A percentile compares a stretch with the other conserved stretches of the same genome.
Conservation (phyloP, 2,113 vertebrate genomes). For the Elephas maximus region DNA sequence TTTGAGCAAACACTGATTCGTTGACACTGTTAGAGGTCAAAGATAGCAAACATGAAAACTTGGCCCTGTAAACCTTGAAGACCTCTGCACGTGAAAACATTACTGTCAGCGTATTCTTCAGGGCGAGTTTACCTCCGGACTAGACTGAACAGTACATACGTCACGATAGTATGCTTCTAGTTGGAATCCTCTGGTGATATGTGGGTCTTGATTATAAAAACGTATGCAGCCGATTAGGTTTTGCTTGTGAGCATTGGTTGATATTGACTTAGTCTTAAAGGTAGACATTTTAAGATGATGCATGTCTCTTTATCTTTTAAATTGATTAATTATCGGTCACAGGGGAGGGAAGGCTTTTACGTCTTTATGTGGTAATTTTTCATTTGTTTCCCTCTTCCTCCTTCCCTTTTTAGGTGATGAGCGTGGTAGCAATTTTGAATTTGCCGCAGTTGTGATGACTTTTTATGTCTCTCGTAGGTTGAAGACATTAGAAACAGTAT, state of each 20-base stretch:
- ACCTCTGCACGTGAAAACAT: fast-evolving
- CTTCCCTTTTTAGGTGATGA: not conserved
- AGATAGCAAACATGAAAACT: too few relatives aligned
- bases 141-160: fast-evolving
- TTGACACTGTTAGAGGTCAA: not conserved
- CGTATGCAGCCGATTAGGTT: not conserved
- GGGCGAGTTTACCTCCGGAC: not conserved
- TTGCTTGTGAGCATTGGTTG: not conserved
- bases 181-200: fast-evolving
- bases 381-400: not conserved
- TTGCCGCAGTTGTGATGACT: not conserved
- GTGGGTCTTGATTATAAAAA: not conserved
- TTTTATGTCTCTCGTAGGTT: constrained; percentile 89
- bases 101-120: fast-evolving
- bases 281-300: not conserved
- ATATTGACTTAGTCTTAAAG: fast-evolving
- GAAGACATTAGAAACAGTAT: constrained; percentile 94
- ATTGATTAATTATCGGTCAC: fast-evolving
- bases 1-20: not conserved
- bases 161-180: not conserved
- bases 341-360: not conserved
- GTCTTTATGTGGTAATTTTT: not conserved
- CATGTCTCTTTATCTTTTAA: not conserved
- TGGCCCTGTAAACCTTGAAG: fast-evolving
- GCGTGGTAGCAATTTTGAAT: not conserved